Evolutionary conservation across 1,140 invertebrate species (phyloP).

Genomic region (Atta colombica): DNA sequence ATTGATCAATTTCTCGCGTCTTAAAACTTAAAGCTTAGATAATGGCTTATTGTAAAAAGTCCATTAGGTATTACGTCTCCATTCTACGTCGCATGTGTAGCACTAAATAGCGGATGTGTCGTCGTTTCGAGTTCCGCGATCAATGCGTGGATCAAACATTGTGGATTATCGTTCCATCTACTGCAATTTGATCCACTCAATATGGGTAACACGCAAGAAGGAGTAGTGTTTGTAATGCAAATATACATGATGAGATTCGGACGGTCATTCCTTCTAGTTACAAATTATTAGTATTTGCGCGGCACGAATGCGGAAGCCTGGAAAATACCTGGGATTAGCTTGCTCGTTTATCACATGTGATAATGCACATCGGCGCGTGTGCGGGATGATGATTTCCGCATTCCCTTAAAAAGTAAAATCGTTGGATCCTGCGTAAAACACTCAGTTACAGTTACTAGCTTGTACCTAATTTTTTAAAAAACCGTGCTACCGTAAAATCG

Average conservation of each 20-base stretch:
- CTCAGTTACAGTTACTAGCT: slow-evolving; percentile 13
- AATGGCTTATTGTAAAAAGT: too few relatives aligned
- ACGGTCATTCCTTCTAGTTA: neutral
- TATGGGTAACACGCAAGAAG: neutral
- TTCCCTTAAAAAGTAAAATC: slow-evolving; percentile 66
- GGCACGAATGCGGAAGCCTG: slow-evolving; percentile 6
- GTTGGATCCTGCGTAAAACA: slow-evolving; percentile 62
- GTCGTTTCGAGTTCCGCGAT: neutral
- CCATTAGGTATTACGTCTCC: slow-evolving; percentile 57
- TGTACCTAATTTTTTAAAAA: slow-evolving; percentile 26
- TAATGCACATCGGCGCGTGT: neutral
- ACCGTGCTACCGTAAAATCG: slow-evolving; percentile 72
- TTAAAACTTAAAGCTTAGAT: too few relatives aligned
- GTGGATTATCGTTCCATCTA: neutral
- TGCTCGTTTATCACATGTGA: slow-evolving; percentile 73
- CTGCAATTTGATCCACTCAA: neutral
- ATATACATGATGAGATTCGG: slow-evolving; percentile 18
- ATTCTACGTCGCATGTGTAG: slow-evolving; percentile 21
- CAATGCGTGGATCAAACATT: slow-evolving; percentile 6
- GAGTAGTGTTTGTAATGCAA: neutral
- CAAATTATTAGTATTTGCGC: neutral
- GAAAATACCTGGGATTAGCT: slow-evolving; percentile 64
- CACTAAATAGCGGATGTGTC: neutral
- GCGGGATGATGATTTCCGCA: neutral
- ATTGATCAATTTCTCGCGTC: too few relatives aligned